Evolutionary conservation across 92 coral and sea anemone genomes (phyloP).

Genomic region (Siderastrea siderea): DNA sequence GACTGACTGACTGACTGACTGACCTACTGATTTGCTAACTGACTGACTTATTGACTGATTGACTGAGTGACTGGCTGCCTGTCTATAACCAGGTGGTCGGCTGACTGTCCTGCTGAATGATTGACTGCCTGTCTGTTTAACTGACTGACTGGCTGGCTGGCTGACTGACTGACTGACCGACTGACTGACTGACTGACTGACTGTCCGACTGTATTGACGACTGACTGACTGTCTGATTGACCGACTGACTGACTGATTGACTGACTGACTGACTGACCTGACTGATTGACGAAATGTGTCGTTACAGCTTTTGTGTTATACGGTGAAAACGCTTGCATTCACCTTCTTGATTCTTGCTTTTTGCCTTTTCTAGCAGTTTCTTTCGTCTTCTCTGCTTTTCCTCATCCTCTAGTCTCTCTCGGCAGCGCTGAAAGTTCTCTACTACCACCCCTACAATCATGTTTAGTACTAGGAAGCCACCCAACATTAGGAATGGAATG

Average conservation of each 20-base stretch:
- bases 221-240: background rate
- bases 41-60: no score
- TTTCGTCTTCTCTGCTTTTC: conserved; percentile 60
- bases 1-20: no score
- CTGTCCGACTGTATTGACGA: background rate
- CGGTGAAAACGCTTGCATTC: background rate
- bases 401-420: conserved; percentile 88
- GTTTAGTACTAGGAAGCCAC: conserved; percentile 96
- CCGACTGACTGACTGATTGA: no score
- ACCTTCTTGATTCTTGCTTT: conserved; percentile 52
- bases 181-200: background rate
- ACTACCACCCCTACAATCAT: conserved; percentile 99
- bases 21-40: no score
- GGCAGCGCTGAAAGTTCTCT: conserved; percentile 95
- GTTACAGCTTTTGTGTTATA: no score
- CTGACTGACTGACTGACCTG: no score
- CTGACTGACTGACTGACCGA: background rate
- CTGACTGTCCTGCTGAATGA: background rate
- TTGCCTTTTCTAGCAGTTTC: conserved; percentile 38
- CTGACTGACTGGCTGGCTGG: background rate
- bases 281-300: no score
- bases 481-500: conserved; percentile 91
- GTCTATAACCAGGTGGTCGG: no score
- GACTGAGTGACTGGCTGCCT: no score
- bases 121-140: background rate